These are phyloP conservation scores for Lutjanus argentimaculatus DNA, from an alignment of 2,797 vertebrate genomes.

Conservation along the genomic window DNA sequence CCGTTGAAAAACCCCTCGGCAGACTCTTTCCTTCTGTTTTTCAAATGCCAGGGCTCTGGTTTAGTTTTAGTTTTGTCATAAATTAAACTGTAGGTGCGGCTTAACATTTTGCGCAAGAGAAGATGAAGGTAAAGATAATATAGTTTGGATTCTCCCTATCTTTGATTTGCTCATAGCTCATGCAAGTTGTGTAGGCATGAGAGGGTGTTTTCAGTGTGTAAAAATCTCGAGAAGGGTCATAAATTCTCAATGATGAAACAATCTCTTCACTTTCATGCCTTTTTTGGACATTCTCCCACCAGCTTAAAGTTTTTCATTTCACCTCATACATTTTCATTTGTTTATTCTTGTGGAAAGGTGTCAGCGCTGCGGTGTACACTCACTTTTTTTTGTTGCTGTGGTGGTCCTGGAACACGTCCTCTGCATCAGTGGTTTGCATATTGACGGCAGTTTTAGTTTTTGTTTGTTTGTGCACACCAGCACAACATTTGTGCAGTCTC, in stretches of 20 bases:
- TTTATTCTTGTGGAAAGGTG: neutral
- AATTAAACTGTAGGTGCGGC: fast-evolving
- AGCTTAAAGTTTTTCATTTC: too few species aligned
- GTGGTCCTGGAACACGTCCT: neutral
- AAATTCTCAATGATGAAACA: neutral
- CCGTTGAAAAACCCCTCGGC: neutral
- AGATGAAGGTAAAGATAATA: neutral
- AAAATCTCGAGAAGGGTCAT: neutral
- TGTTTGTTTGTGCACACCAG: conserved; percentile 16
- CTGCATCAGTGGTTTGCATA: neutral
- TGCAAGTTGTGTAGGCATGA: neutral
- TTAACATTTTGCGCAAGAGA: neutral
- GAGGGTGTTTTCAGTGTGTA: too few species aligned
- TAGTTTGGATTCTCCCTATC: neutral
- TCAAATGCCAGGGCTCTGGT: conserved; percentile 14
- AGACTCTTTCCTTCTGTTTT: neutral
- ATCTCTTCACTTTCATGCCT: neutral
- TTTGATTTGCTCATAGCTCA: neutral
- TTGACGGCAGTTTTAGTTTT: neutral
- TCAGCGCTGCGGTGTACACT: neutral
- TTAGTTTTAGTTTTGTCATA: neutral
- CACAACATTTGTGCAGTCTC: conserved; percentile 4
- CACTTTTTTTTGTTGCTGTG: neutral
- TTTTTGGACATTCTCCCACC: neutral
- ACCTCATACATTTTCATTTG: neutral